Base-by-base conservation (phyloP, 2,797 vertebrate genomes). In the Salmo trutta region DNA sequence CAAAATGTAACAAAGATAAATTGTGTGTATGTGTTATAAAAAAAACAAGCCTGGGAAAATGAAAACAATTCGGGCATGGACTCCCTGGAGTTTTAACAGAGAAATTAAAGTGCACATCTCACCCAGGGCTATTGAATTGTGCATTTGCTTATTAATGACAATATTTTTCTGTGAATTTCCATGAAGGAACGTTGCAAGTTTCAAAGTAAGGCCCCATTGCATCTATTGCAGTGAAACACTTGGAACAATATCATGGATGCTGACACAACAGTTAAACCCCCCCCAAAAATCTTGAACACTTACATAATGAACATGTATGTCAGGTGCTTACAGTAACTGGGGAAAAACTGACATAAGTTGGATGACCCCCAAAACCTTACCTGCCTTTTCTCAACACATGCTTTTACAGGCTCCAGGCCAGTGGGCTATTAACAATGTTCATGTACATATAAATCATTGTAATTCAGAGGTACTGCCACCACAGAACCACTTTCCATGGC, bases 21-120 rank as follows among this genome's bases (percentile, higher is more conserved):
- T 66, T 27, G 14, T 52, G 70, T 24, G 47, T 12, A 12, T 65
- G 24, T 27, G 21, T 65, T 15, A 65, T 76, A 88, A 85, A 77
- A 77, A 83, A 80, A 84, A 12, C 77, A 10, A 84, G 75, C 81
- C 70, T 73, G 77, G 75, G 77, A 78, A 85, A 79, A 83, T 83
- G 72, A 82, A 71, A 83, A 79, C 75, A 77, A 80, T 73, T 75
- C 75, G 85, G 84, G 79, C 79, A 74, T 77, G 56, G 8, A 21
- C 74, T 69, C 79, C 78, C 29, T 0, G 54, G 80, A 78, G 79
- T 71, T 83, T 79, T 79, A 69, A 66, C 62, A 74, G 71, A 74
- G 79, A 81, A 75, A 84, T 75, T 62, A 83, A 82, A 73, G 83
- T 77, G 68, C 0, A 29, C 56, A 56, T 52, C 14, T 69, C 72